Percentiles rank a stretch among this genome's conserved stretches.
These are phyloP conservation scores for Listronotus oregonensis DNA, from an alignment of 1,140 invertebrate species.

Conservation along the genomic window DNA sequence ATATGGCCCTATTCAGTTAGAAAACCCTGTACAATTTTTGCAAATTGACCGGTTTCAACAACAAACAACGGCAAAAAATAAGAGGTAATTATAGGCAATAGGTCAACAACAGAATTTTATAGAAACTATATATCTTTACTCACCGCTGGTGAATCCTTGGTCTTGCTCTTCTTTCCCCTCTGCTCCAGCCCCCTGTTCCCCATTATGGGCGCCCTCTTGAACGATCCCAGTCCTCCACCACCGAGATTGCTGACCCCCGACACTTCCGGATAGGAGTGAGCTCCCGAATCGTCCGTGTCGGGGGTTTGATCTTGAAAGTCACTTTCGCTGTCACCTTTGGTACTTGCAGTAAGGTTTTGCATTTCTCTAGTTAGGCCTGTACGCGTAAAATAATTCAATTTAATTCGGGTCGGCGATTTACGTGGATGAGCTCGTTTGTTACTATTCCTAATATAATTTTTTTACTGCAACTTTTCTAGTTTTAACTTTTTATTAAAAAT, in stretches of 20 bases:
- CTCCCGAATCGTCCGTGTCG: slow-evolving; percentile 68
- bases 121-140: too few relatives aligned
- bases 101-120: too few relatives aligned
- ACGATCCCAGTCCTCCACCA: slow-evolving; percentile 56
- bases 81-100: too few relatives aligned
- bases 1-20: too few relatives aligned
- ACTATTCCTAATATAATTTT: too few relatives aligned
- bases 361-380: slow-evolving; percentile 60
- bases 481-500: too few relatives aligned
- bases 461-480: too few relatives aligned
- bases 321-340: slow-evolving; percentile 64
- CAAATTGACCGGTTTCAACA: too few relatives aligned
- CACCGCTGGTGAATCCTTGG: slow-evolving; percentile 57
- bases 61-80: too few relatives aligned
- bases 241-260: slow-evolving; percentile 49
- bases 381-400: background rate
- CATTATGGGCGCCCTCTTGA: slow-evolving; percentile 63
- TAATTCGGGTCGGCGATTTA: background rate
- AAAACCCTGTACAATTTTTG: too few relatives aligned
- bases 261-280: slow-evolving; percentile 59
- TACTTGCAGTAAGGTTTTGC: slow-evolving; percentile 58
- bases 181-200: slow-evolving; percentile 59
- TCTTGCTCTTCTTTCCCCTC: slow-evolving; percentile 63
- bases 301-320: slow-evolving; percentile 67
- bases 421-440: slow-evolving; percentile 4